Evolutionary conservation across 2,113 vertebrate species (phyloP), one percentile per base, ranked within the genome.

Genomic region (Orthonyx spaldingii): DNA sequence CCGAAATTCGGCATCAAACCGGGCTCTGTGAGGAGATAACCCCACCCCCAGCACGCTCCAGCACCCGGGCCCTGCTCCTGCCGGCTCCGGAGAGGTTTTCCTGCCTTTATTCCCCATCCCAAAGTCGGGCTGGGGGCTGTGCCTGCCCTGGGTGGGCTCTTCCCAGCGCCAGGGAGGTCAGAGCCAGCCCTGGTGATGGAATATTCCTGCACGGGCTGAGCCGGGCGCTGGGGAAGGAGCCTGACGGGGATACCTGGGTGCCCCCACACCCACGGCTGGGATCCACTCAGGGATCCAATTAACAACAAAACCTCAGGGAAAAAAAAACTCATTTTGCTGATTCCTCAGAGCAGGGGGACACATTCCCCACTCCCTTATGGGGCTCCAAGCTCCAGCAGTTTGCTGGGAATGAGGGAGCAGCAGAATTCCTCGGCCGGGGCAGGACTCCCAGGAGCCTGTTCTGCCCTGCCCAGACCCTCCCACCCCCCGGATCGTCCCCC

Each of bases 351-450:
- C 49, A 37, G 32, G 22, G 35, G 64, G 44, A 37, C 6, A 27
- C 13, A 8, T 13, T 44, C 63, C 64, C 44, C 53, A 55, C 49
- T 68, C 60, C 11, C 3, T 0, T 1, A 3, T 0, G 13, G 24
- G 7, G 8, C 21, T 35, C 22, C 19, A 13, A 6, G 33, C 15
- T 28, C 53, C 61, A 20, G 55, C 32, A n/a, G 23, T 21, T 69
- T 28, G 20, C 42, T 23, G 20, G 7, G 16, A 49, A 35, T 7
- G 7, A 66, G n/a, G 21, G 26, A 93, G 52, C 35, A 42, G 35
- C 35, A 46, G 35, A 33, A 57, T 33, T 19, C 42, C 24, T 22
- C 6, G 33, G 27, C 28, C 32, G 53, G 59, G 37, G 2, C 55
- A 39, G 52, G 32, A 15, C 65, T 19, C 15, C 3, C 16, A 37